Evolutionary conservation across 2,797 vertebrate species (phyloP), one percentile per base, ranked within the genome.

Genomic region (Bovichtus diacanthus): DNA sequence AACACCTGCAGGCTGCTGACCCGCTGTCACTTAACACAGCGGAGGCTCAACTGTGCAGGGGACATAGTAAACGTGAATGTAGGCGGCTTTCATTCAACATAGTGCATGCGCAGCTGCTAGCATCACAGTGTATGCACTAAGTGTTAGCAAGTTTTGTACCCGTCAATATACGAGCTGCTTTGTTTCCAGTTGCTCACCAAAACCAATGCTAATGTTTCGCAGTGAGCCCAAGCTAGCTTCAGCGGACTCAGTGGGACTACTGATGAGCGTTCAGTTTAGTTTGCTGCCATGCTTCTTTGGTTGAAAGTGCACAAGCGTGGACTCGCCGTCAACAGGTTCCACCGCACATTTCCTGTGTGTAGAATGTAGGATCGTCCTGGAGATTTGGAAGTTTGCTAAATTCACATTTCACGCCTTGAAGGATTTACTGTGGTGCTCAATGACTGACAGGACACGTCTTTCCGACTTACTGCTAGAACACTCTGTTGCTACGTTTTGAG

Each of bases 321-420:
- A 47, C 34, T 44, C 67, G 18, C 13, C 21, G 56, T 49, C 60
- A 10, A 9, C n/a, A 34, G 34, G 4, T 72, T 46, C 21, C 29
- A n/a, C 29, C 7, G 4, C 39, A 51, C 50, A 12, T 62, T 55
- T 46, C 51, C 2, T 0, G 19, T 27, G 27, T 27, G 36, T 72
- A 66, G 43, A 38, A 47, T 25, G 44, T 38, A 56, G 19, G 36
- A 55, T n/a, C 44, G 15, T 66, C 25, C 1, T 49, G 49, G 43
- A 64, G 15, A 50, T 58, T 23, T 25, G 21, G n/a, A 21, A 50
- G 34, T 54, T 38, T 3, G 29, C 46, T 27, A 6, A 25, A 25
- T 64, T 65, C 47, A 58, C 39, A 49, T 63, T 34, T 71, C 53
- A 64, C 3, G 47, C 51, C 62, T 55, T 38, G n/a, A 83, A 53